Evolutionary conservation across 2,113 vertebrate species (phyloP), one percentile per base, ranked within the genome.

Genomic region (Aplodontia rufa): DNA sequence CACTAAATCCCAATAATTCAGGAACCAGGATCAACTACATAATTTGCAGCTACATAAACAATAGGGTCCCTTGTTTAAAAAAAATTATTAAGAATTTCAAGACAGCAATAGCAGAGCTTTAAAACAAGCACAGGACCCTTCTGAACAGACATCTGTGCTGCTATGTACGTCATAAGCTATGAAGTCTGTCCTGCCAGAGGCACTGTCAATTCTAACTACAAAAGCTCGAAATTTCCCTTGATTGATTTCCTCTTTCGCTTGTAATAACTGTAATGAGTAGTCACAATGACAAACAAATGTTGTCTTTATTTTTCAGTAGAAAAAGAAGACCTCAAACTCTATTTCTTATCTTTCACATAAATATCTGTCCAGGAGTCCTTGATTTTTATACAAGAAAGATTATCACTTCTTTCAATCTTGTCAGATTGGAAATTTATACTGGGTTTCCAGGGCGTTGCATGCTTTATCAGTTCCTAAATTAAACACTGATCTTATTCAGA

Each of bases 161-260:
- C 26, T 42, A 11, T 2, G 0, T 17, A 37, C n/a, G 37, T 26
- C 19, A 55, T 19, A 35, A 3, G 22, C 28, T 11, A 4, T 78
- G 26, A 37, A 37, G 16, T 22, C 2, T 1, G 0, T 30, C 16
- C 7, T 30, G n/a, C 11, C 35, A 51, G 16, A 26, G 19, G 6
- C 45, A 22, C 37, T 28, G 2, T 45, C 55, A 64, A 14, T 82
- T 83, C 17, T 13, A 6, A 28, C 24, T 28, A 45, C 28, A 45
- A 82, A 82, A 62, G 19, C 26, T 84, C 66, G 42, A 49, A 66
- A 68, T n/a, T 28, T 22, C 17, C 9, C 32, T 37, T 8, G 51
- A 22, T 22, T 84, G 24, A 68, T 17, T 68, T n/a, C 42, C 35
- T 79, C 16, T 42, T 26, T 42, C 26, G 30, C 35, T 55, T 69